Base-by-base conservation (phyloP, 2,888 invertebrate genomes). In the Apotomis turbidana region DNA sequence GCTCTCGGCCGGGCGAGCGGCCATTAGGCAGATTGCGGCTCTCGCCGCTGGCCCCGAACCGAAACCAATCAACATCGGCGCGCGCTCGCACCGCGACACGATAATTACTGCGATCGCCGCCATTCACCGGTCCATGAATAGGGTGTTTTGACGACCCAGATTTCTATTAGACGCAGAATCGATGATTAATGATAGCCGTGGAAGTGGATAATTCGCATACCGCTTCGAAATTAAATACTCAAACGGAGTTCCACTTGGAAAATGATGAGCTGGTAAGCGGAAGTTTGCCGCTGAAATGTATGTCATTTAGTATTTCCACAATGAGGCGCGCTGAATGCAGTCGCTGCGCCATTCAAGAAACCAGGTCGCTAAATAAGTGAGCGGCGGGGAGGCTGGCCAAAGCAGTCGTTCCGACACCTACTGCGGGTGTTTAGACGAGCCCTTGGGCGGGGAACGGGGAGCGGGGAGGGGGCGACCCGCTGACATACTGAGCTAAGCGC, bases 291-390 rank as follows among this genome's bases (percentile, higher is more conserved):
- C 59, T 59, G 64, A 59, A 70, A 70, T 70, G 70, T 59, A 38
- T 70, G 70, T 64, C 70, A 46, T 64, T 62, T 70, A 64, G 70
- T 70, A 70, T 70, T 70, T 70, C 46, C 52, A 64, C 70, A 64
- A 64, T 59, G 70, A 59, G 59, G 64, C 52, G 70, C 63, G 64
- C 64, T 70, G 70, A 70, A 70, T 70, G 70, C 70, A 52, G 52
- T 54, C 63, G 51, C 70, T 60, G 60, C 58, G 64, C 63, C 51
- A 64, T 70, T 70, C 57, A 70, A 59, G 70, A 70, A 70, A 70
- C 64, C 44, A 36, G 70, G 70, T 70, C 70, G 64, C 70, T 70
- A 64, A 70, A 70, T 70, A 70, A 70, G 64, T 59, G 46, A 70
- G 57, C 8, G 59, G 57, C 12, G 13, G 36, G 41, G 60, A 41